Conservation (phyloP, 2,888 invertebrate species). For the Ophraella communa region DNA sequence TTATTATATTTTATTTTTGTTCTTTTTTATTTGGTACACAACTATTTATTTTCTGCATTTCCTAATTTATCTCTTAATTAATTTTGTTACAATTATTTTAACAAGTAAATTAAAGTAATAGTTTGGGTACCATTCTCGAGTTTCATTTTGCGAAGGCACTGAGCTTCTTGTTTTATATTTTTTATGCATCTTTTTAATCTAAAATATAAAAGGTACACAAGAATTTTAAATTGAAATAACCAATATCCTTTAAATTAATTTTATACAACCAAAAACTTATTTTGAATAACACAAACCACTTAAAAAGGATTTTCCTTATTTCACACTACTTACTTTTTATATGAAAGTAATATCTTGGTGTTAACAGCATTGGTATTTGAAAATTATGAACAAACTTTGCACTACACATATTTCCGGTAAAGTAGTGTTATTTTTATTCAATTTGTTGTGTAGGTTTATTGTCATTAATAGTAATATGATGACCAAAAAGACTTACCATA, state of each 20-base stretch:
- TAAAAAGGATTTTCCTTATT: neutral
- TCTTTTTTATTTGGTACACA: conserved; percentile 6
- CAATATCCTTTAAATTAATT: neutral
- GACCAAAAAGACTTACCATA: too few species aligned
- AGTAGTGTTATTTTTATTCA: too few species aligned
- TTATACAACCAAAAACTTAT: too few species aligned
- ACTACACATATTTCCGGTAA: too few species aligned
- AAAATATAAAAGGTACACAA: neutral
- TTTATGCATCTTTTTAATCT: conserved; percentile 15
- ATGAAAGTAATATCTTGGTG: neutral
- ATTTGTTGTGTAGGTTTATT: too few species aligned
- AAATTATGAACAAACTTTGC: too few species aligned
- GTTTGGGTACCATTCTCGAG: conserved; percentile 10
- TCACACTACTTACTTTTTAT: neutral
- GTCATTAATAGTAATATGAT: too few species aligned
- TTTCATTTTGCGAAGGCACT: conserved; percentile 54
- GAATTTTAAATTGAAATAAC: neutral
- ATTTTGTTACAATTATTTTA: conserved; percentile 27
- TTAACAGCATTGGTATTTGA: too few species aligned
- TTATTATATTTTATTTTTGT: neutral
- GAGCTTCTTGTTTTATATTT: conserved; percentile 47
- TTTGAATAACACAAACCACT: too few species aligned
- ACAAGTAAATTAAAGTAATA: conserved; percentile 9
- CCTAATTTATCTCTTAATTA: conserved; percentile 15
- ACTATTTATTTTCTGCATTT: conserved; percentile 4